These are phyloP conservation scores for Piscicola geometra DNA, from an alignment of 2,888 invertebrate genomes.

Conservation along the genomic window DNA sequence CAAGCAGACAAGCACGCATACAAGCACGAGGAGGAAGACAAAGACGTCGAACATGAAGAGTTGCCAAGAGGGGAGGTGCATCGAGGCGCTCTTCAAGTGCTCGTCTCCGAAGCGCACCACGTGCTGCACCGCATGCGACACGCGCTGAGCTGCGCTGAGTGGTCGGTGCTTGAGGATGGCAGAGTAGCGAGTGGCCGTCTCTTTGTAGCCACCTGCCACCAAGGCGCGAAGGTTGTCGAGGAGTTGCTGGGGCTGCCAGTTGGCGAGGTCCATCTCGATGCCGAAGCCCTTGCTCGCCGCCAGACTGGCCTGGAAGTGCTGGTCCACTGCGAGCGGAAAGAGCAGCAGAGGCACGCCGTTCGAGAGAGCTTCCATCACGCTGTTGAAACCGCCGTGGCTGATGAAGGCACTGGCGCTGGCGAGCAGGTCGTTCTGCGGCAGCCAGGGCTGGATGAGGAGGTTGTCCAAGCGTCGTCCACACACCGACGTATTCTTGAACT, in stretches of 20 bases:
- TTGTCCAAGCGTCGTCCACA: conserved; percentile 23
- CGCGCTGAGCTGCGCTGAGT: conserved; percentile 22
- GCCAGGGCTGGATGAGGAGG: conserved; percentile 28
- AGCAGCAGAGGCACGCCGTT: conserved; percentile 35
- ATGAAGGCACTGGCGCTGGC: conserved; percentile 34
- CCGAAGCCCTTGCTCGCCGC: conserved; percentile 29
- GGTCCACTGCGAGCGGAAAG: conserved; percentile 36
- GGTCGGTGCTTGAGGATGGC: conserved; percentile 17
- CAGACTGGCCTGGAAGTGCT: conserved; percentile 25
- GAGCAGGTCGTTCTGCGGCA: conserved; percentile 38
- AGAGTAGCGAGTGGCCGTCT: conserved; percentile 5
- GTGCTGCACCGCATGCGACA: conserved; percentile 21
- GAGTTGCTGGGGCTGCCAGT: conserved; percentile 34
- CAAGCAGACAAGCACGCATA: too few relatives aligned
- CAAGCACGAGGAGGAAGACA: background rate
- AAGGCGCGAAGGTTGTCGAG: conserved; percentile 22
- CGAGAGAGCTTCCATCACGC: conserved; percentile 33
- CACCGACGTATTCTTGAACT: background rate
- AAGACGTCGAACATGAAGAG: conserved; percentile 35
- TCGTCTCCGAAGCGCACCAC: conserved; percentile 29
- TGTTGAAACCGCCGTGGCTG: conserved; percentile 36
- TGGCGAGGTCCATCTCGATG: conserved; percentile 29
- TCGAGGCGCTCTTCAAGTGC: conserved; percentile 20
- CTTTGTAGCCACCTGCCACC: conserved; percentile 15
- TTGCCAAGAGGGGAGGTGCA: conserved; percentile 18